phyloP scores from a whole-genome alignment of 2,113 vertebrate genomes.

The Hassar affinis region DNA sequence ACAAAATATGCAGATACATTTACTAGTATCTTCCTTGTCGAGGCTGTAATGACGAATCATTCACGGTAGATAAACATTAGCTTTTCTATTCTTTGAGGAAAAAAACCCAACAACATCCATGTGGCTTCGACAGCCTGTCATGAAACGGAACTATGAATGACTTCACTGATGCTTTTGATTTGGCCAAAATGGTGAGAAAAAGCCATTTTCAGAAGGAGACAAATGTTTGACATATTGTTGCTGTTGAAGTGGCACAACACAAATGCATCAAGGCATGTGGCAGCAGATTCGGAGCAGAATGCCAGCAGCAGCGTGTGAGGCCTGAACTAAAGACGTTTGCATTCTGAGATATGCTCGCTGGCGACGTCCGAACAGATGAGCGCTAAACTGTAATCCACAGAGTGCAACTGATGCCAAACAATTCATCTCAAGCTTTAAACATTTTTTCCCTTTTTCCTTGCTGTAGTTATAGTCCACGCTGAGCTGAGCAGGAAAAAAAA shows the following conservation, averaged over 20 bases:
- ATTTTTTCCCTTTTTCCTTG: slow-evolving; percentile 11
- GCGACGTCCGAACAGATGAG: slow-evolving; percentile 14
- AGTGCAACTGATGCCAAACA: slow-evolving; percentile 25
- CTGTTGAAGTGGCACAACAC: slow-evolving; percentile 8
- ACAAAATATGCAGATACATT: not conserved
- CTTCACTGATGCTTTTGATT: slow-evolving; percentile 22
- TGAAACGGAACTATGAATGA: slow-evolving; percentile 62
- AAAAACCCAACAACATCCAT: not conserved
- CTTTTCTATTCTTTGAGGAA: slow-evolving; percentile 31
- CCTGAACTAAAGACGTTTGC: slow-evolving; percentile 25
- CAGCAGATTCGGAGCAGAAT: slow-evolving; percentile 7
- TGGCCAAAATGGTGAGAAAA: slow-evolving; percentile 4
- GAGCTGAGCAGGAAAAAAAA: slow-evolving; percentile 35
- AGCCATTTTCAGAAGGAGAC: slow-evolving; percentile 3
- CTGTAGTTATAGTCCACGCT: slow-evolving; percentile 47
- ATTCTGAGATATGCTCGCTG: slow-evolving; percentile 45
- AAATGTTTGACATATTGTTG: slow-evolving; percentile 31
- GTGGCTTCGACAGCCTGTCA: slow-evolving; percentile 7
- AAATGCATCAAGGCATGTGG: slow-evolving; percentile 32
- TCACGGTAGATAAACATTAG: not conserved
- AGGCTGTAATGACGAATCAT: not conserved
- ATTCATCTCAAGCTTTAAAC: slow-evolving; percentile 42
- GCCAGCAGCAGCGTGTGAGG: slow-evolving; percentile 38
- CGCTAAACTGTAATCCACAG: slow-evolving; percentile 33
- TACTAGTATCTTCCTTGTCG: not conserved